Evolutionary conservation across 1,140 invertebrate species (phyloP).

Genomic region (Drosophila nannoptera): DNA sequence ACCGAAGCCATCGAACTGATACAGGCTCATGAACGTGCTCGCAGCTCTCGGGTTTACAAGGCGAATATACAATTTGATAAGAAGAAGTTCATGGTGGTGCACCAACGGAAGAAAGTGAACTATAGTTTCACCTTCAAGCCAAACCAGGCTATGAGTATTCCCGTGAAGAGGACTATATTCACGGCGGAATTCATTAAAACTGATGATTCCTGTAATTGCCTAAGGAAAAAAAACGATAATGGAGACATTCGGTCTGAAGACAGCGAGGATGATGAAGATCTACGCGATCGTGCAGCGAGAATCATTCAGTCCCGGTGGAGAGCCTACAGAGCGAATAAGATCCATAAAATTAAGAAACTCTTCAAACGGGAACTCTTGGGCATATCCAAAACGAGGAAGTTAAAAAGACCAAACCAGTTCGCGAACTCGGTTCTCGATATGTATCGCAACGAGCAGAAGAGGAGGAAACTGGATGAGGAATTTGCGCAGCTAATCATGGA

Average conservation of each 20-base stretch:
- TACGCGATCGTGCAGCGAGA: conserved; percentile 66
- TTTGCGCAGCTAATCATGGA: conserved; percentile 81
- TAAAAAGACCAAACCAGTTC: conserved; percentile 44
- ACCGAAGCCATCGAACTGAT: conserved; percentile 79
- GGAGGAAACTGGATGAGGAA: conserved; percentile 75
- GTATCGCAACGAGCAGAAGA: conserved; percentile 78
- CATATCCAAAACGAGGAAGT: conserved; percentile 76
- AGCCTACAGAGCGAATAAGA: conserved; percentile 71
- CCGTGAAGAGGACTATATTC: conserved; percentile 69
- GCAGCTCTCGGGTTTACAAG: conserved; percentile 80
- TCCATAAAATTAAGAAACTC: conserved; percentile 63
- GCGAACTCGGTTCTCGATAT: conserved; percentile 69
- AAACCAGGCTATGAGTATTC: conserved; percentile 69
- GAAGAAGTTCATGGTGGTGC: conserved; percentile 45
- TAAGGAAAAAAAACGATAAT: conserved; percentile 23
- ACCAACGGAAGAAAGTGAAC: conserved; percentile 50
- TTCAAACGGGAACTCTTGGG: conserved; percentile 78
- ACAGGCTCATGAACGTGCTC: conserved; percentile 81
- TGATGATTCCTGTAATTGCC: conserved; percentile 45
- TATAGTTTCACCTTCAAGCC: conserved; percentile 71
- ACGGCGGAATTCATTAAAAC: conserved; percentile 59
- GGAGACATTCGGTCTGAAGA: not conserved
- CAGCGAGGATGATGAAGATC: conserved; percentile 8
- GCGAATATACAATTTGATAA: conserved; percentile 65
- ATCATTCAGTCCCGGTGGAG: conserved; percentile 81